Percentiles rank a stretch among this genome's conserved stretches.
These are phyloP conservation scores for Propithecus perrieri DNA, from an alignment of 2,797 vertebrate species.

Conservation along the genomic window DNA sequence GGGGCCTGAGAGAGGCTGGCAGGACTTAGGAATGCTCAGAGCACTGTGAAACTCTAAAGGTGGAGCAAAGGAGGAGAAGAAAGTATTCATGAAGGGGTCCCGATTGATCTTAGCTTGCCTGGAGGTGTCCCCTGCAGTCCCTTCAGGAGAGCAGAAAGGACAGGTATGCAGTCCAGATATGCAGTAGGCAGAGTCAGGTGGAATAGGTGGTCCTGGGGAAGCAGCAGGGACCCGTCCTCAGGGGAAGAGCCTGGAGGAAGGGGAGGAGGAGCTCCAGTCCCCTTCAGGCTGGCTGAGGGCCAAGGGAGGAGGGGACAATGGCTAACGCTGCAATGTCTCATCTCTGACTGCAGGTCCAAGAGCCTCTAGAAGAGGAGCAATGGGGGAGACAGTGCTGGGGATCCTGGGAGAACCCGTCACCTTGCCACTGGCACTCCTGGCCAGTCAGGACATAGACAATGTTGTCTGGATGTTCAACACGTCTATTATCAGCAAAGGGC, in stretches of 20 bases:
- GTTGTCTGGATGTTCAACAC: constrained; percentile 31
- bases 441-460: neutral
- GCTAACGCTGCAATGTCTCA: neutral
- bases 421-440: neutral
- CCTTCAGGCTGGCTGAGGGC: neutral
- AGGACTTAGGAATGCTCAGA: neutral
- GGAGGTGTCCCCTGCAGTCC: neutral
- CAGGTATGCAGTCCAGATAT: neutral
- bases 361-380: neutral
- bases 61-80: neutral
- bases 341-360: constrained; percentile 17
- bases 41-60: neutral
- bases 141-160: neutral
- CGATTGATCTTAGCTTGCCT: neutral
- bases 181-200: neutral
- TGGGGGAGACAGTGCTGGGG: neutral
- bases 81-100: neutral
- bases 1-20: neutral
- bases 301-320: neutral
- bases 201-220: neutral
- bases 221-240: neutral
- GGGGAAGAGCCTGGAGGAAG: neutral
- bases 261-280: neutral
- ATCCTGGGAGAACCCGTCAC: neutral
- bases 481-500: neutral